A percentile compares a stretch with the other conserved stretches of the same genome.
Evolutionary conservation across 2,113 vertebrate species (phyloP).

Genomic region (Amphiprion percula): DNA sequence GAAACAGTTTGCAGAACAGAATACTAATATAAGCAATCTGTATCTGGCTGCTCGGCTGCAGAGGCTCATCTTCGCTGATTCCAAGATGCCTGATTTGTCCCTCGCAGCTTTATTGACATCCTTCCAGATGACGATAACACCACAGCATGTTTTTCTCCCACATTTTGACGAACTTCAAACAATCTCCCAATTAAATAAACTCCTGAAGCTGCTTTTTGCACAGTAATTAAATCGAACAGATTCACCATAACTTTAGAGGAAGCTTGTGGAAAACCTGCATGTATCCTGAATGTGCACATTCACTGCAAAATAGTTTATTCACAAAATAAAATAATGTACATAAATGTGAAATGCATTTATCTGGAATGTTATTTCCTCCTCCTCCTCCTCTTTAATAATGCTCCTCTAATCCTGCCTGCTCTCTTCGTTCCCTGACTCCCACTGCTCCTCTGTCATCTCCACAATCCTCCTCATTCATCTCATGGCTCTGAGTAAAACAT

Average conservation of each 20-base stretch:
- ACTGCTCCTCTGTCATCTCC: conserved; percentile 5
- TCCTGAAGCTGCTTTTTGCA: too few species aligned
- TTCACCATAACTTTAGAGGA: not conserved
- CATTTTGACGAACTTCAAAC: not conserved
- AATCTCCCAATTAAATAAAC: not conserved
- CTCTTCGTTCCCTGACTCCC: conserved; percentile 15
- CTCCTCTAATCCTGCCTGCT: conserved; percentile 9
- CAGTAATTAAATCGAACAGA: not conserved
- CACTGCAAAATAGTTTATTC: not conserved
- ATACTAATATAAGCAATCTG: conserved; percentile 28
- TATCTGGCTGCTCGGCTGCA: conserved; percentile 26
- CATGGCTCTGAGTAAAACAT: conserved; percentile 10
- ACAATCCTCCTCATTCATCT: conserved; percentile 22
- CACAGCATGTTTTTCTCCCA: conserved; percentile 13
- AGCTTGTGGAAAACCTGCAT: not conserved
- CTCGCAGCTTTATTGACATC: conserved; percentile 35
- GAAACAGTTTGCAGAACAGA: conserved; percentile 14
- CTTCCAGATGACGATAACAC: conserved; percentile 3
- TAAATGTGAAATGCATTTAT: conserved; percentile 6
- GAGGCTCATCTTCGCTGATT: conserved; percentile 6
- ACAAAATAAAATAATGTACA: not conserved
- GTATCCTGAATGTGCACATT: too few species aligned
- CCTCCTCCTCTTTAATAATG: not conserved
- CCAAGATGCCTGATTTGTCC: conserved; percentile 23
- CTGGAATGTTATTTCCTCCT: not conserved